Evolutionary conservation across 2,797 vertebrate genomes (phyloP).

Genomic region (Caiman crocodilus): DNA sequence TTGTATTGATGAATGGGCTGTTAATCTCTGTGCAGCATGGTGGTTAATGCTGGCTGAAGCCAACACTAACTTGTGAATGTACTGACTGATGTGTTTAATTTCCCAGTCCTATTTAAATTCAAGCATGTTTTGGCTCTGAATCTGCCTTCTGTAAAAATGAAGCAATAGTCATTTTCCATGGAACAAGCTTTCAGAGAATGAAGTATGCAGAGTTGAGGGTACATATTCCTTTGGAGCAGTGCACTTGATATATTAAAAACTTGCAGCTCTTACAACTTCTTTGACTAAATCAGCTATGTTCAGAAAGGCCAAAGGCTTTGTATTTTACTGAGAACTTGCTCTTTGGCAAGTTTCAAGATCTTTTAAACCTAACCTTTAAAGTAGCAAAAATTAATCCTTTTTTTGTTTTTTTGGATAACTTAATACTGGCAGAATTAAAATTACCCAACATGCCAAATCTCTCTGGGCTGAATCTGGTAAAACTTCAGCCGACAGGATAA

Average conservation of each 20-base stretch:
- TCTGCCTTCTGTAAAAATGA: conserved; percentile 15
- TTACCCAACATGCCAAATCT: not conserved
- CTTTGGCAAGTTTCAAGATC: not conserved
- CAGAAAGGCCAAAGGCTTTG: not conserved
- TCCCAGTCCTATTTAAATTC: conserved; percentile 19
- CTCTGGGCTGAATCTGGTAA: not conserved
- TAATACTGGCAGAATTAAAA: not conserved
- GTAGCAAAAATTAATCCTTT: not conserved
- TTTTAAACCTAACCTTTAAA: not conserved
- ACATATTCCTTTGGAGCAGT: not conserved
- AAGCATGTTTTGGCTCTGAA: not conserved
- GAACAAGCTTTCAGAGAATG: not conserved
- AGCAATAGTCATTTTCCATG: conserved; percentile 4
- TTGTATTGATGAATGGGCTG: not conserved
- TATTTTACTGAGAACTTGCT: not conserved
- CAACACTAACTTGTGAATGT: not conserved
- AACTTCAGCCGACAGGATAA: not conserved
- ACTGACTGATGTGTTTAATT: not conserved
- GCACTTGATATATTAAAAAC: not conserved
- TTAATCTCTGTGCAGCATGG: conserved; percentile 6
- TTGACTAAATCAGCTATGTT: not conserved
- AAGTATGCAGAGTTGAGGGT: not conserved
- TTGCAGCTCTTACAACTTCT: not conserved
- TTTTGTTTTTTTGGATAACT: not conserved
- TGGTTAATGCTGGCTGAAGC: not conserved